Percentiles rank a stretch among this genome's conserved stretches.
Conservation (phyloP, 2,888 invertebrate genomes). For the Orgyia antiqua region DNA sequence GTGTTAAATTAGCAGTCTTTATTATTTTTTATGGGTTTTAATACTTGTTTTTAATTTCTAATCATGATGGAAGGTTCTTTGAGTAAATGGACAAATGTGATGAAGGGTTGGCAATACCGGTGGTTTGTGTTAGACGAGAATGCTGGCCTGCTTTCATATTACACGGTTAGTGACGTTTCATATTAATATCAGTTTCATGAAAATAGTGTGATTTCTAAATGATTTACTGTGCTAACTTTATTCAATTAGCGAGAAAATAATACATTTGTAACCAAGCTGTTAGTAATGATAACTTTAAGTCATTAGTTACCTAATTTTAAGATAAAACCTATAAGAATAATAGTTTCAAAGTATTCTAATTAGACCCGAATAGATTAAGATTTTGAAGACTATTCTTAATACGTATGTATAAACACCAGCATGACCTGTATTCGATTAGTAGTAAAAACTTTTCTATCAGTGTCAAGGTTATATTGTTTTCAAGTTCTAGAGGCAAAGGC, state of each 20-base stretch:
- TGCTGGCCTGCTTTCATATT: constrained; percentile 96
- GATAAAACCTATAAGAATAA: no score
- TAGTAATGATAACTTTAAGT: background rate
- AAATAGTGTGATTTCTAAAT: constrained; percentile 11
- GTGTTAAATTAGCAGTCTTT: constrained; percentile 61
- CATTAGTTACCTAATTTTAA: background rate
- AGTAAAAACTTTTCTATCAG: constrained; percentile 12
- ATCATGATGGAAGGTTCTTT: constrained; percentile 93
- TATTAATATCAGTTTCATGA: constrained; percentile 15
- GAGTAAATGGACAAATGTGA: constrained; percentile 98
- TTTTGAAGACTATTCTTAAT: no score
- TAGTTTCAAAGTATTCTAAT: no score
- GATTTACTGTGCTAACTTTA: background rate
- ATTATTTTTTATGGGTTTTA: constrained; percentile 57
- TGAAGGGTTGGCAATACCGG: constrained; percentile 99
- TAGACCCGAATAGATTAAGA: no score
- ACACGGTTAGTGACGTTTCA: constrained; percentile 89
- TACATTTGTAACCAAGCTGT: background rate
- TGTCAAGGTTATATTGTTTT: constrained; percentile 26
- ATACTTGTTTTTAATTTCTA: constrained; percentile 47
- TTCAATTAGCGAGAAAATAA: background rate
- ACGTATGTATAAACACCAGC: no score
- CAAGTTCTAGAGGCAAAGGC: constrained; percentile 16
- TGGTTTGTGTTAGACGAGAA: constrained; percentile 99
- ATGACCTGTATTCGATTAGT: no score